Percentiles rank a stretch among this genome's conserved stretches.
Evolutionary conservation across 64 coral and sea anemone genomes (phyloP).

Genomic region (Orbicella faveolata): DNA sequence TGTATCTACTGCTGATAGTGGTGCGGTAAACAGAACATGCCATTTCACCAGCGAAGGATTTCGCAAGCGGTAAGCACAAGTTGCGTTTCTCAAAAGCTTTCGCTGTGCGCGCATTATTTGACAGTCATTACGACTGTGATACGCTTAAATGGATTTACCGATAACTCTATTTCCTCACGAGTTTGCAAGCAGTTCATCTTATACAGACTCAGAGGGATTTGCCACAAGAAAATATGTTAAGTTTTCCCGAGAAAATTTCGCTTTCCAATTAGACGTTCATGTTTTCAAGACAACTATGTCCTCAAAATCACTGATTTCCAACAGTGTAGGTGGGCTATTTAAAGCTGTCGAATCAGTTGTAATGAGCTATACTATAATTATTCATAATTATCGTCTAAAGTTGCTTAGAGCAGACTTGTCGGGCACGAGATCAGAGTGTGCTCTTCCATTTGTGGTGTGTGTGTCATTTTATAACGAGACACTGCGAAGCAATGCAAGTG

Average conservation of each 20-base stretch:
- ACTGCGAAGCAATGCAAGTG: too few relatives aligned
- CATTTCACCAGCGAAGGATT: not conserved
- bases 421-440: not conserved
- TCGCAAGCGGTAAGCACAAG: constrained; percentile 13
- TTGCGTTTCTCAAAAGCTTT: not conserved
- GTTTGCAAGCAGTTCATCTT: not conserved
- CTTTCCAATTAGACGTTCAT: not conserved
- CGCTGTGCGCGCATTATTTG: not conserved
- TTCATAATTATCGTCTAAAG: not conserved
- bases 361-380: not conserved
- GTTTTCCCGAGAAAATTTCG: not conserved
- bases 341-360: not conserved
- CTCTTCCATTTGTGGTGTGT: not conserved
- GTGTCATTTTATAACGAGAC: too few relatives aligned
- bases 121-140: too few relatives aligned
- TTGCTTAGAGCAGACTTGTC: not conserved
- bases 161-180: not conserved
- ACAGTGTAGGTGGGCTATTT: not conserved
- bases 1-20: not conserved
- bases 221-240: not conserved
- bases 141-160: not conserved
- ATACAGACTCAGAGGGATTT: not conserved
- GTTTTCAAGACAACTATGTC: not conserved
- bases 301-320: not conserved
- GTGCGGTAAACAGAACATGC: not conserved